phyloP scores from a whole-genome alignment of 2,113 vertebrate species.

The Pao palembangensis region DNA sequence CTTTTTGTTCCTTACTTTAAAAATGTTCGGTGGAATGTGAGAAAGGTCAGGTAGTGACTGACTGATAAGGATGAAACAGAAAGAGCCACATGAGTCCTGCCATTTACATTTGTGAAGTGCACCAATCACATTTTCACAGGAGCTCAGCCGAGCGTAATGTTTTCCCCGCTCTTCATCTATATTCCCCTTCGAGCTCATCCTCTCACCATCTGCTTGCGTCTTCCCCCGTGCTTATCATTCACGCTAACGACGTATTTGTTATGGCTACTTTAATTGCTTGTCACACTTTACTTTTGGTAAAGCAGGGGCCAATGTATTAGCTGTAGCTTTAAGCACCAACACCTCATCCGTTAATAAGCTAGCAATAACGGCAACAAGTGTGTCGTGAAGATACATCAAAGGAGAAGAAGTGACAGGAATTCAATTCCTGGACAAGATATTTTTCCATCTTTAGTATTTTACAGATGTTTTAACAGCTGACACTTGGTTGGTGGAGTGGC shows the following conservation, averaged over 20 bases:
- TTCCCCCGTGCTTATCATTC: not conserved
- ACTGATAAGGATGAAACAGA: conserved; percentile 44
- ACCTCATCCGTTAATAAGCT: too few relatives aligned
- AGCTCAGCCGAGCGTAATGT: not conserved
- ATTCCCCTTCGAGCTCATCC: not conserved
- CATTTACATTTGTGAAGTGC: conserved; percentile 11
- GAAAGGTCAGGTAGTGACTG: conserved; percentile 62
- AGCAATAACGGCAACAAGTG: too few relatives aligned
- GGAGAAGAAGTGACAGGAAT: too few relatives aligned
- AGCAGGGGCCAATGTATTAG: not conserved
- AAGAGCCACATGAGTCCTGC: conserved; percentile 27
- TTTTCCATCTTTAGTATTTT: too few relatives aligned
- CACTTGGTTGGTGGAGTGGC: too few relatives aligned
- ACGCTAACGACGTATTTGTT: not conserved
- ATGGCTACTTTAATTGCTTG: not conserved
- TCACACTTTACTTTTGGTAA: not conserved
- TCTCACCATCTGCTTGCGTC: too few relatives aligned
- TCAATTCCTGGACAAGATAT: too few relatives aligned
- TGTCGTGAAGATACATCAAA: too few relatives aligned
- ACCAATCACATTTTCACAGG: conserved; percentile 5
- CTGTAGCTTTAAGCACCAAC: not conserved
- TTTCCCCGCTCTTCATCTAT: too few relatives aligned
- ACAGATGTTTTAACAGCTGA: too few relatives aligned
- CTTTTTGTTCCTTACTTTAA: conserved; percentile 41
- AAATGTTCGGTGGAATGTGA: conserved; percentile 46